Evolutionary conservation across 1,140 invertebrate genomes (phyloP).

Genomic region (Bombus fervidus): DNA sequence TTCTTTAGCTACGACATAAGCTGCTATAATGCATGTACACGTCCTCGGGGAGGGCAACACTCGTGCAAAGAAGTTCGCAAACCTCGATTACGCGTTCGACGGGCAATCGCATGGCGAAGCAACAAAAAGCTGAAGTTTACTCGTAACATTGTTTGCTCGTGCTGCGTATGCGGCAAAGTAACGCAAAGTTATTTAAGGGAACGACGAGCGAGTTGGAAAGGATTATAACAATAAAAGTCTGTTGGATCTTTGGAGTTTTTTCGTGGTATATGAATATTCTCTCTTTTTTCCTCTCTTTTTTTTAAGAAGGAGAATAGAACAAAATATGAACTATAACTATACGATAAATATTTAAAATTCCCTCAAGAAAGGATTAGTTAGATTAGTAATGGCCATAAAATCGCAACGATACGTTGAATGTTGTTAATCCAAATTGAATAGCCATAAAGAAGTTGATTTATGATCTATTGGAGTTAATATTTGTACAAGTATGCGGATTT

Average conservation of each 20-base stretch:
- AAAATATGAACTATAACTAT: too few relatives aligned
- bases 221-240: not conserved
- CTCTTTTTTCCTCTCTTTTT: not conserved
- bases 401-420: not conserved
- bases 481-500: not conserved
- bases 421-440: not conserved
- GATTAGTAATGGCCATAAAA: not conserved
- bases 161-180: not conserved
- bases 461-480: not conserved
- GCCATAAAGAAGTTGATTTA: not conserved
- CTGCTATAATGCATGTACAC: not conserved
- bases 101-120: not conserved
- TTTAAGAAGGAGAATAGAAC: not conserved
- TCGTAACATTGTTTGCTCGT: not conserved
- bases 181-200: not conserved
- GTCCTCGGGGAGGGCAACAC: not conserved
- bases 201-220: not conserved
- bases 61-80: slow-evolving; percentile 1
- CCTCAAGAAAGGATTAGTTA: not conserved
- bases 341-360: not conserved
- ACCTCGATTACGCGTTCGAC: not conserved
- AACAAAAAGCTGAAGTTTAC: not conserved
- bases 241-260: not conserved
- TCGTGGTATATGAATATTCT: too few relatives aligned
- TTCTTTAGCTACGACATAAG: slow-evolving; percentile 14